These are phyloP conservation scores for Melanotaenia parkinsoni DNA, from an alignment of 2,797 vertebrate species.

Conservation along the genomic window DNA sequence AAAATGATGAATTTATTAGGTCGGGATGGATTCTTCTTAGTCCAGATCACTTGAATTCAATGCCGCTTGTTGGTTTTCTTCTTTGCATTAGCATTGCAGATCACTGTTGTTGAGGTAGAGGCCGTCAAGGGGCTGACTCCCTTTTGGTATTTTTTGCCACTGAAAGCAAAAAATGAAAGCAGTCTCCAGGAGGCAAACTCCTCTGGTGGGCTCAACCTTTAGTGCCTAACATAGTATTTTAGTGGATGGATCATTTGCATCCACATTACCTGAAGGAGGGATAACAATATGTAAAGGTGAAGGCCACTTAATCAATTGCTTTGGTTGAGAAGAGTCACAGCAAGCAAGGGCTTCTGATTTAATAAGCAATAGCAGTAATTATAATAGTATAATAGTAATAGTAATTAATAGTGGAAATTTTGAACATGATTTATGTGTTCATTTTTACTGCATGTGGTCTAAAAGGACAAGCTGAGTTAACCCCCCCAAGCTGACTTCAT, in stretches of 20 bases:
- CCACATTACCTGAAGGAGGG: conserved; percentile 38
- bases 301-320: conserved; percentile 30
- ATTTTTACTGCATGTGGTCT: conserved; percentile 16
- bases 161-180: conserved; percentile 49
- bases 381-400: neutral
- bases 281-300: conserved; percentile 31
- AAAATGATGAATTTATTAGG: neutral
- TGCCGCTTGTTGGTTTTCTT: conserved; percentile 12
- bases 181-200: conserved; percentile 30
- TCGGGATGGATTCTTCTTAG: conserved; percentile 44
- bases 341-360: conserved; percentile 10
- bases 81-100: conserved; percentile 73
- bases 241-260: conserved; percentile 44
- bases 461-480: conserved; percentile 15
- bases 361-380: neutral
- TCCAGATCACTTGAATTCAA: conserved; percentile 5
- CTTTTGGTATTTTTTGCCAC: conserved; percentile 45
- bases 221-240: conserved; percentile 7
- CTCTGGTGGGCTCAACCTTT: conserved; percentile 29
- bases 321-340: conserved; percentile 20
- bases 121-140: conserved; percentile 25
- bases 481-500: conserved; percentile 20
- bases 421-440: conserved; percentile 6
- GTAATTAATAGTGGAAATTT: neutral
- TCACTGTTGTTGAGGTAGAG: conserved; percentile 46